Conservation (phyloP, 2,113 vertebrate species). For the Ammodytes marinus region DNA sequence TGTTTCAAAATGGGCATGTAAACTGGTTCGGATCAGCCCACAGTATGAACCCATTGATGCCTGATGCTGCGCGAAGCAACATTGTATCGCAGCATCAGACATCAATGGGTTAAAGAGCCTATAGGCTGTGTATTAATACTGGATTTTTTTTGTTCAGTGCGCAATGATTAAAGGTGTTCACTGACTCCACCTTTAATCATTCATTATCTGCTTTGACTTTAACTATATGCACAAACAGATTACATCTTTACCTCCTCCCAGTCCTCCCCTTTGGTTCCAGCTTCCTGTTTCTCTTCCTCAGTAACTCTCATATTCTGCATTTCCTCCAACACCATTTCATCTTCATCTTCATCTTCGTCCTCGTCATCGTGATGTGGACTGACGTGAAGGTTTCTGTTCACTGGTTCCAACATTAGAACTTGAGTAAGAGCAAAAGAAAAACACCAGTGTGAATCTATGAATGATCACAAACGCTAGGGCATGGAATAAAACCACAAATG, state of each 20-base stretch:
- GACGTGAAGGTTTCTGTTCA: conserved; percentile 54
- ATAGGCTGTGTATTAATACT: too few relatives aligned
- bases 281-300: conserved; percentile 68
- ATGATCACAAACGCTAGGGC: fast-evolving
- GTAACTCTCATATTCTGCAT: conserved; percentile 21
- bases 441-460: background rate
- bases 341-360: conserved; percentile 48
- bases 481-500: background rate
- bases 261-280: conserved; percentile 80
- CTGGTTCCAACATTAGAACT: conserved; percentile 57
- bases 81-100: too few relatives aligned
- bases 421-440: background rate
- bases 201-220: background rate
- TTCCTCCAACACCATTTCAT: conserved; percentile 17
- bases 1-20: too few relatives aligned
- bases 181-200: background rate
- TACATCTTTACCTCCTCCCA: conserved; percentile 87
- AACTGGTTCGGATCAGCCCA: too few relatives aligned
- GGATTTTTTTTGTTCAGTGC: too few relatives aligned
- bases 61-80: too few relatives aligned
- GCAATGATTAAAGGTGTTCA: too few relatives aligned
- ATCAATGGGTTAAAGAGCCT: too few relatives aligned
- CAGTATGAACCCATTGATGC: too few relatives aligned
- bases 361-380: conserved; percentile 27
- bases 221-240: background rate